Conservation (phyloP, 2,113 vertebrate genomes). For the Datnioides undecimradiatus region DNA sequence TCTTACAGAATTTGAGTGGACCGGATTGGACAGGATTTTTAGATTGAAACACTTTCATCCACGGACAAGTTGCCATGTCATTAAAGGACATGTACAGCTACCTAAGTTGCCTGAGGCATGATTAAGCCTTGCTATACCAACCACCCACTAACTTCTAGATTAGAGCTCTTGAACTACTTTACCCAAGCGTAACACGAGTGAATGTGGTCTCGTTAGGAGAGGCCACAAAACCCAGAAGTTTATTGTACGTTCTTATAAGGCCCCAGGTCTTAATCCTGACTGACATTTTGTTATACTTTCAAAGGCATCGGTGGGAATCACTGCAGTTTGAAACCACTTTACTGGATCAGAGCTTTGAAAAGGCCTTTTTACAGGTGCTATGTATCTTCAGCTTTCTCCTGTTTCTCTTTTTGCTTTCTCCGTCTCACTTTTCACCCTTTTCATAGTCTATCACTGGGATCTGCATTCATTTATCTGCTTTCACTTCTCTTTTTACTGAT, state of each 20-base stretch:
- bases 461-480: background rate
- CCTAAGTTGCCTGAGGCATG: background rate
- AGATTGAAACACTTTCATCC: background rate
- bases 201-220: background rate
- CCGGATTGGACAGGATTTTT: background rate
- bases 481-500: background rate
- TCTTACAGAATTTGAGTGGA: too few species aligned
- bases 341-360: constrained; percentile 3
- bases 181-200: background rate
- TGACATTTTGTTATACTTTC: constrained; percentile 20
- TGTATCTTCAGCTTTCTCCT: background rate
- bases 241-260: background rate
- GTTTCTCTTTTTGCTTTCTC: background rate
- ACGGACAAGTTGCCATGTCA: too few species aligned
- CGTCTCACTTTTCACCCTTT: background rate
- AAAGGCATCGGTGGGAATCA: constrained; percentile 18
- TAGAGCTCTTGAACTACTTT: background rate
- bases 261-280: constrained; percentile 23
- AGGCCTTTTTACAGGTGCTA: background rate
- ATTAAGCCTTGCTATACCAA: background rate
- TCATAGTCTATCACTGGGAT: background rate
- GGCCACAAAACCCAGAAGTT: background rate
- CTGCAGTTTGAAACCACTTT: constrained; percentile 18
- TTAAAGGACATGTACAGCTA: background rate
- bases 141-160: background rate